Conservation (phyloP, 2,888 invertebrate genomes). For the Rhaphigaster nebulosa region DNA sequence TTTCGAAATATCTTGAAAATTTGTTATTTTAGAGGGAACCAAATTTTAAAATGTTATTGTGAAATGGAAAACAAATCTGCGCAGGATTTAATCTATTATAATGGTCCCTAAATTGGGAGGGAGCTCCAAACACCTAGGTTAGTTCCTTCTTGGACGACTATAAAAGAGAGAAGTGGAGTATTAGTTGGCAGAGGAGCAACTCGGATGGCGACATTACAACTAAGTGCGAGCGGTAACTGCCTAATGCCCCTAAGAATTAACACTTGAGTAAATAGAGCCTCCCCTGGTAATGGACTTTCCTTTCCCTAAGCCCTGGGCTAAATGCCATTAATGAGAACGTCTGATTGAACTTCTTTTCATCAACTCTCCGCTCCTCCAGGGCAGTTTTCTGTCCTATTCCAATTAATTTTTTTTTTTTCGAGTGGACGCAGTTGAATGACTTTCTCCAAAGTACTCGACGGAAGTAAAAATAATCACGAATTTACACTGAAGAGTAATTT, state of each 20-base stretch:
- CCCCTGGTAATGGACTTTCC: constrained; percentile 59
- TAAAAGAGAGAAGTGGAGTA: background rate
- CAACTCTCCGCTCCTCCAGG: background rate
- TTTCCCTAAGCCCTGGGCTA: constrained; percentile 13
- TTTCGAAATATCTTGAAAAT: too few relatives aligned
- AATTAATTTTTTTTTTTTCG: background rate
- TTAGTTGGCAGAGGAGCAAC: background rate
- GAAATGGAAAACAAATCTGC: background rate
- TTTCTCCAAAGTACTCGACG: background rate
- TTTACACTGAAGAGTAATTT: background rate
- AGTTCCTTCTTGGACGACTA: background rate
- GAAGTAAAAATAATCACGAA: background rate
- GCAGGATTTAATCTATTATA: background rate
- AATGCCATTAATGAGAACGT: constrained; percentile 15
- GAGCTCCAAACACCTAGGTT: background rate
- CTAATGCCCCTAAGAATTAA: constrained; percentile 61
- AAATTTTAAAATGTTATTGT: too few relatives aligned
- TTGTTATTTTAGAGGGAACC: background rate
- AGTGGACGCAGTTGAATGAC: background rate
- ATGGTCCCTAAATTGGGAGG: background rate
- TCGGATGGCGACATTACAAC: constrained; percentile 45
- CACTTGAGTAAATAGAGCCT: constrained; percentile 61
- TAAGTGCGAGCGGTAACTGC: constrained; percentile 16
- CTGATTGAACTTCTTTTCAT: constrained; percentile 38
- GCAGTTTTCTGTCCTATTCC: background rate